A percentile compares a stretch with the other conserved stretches of the same genome.
Evolutionary conservation across 2,797 vertebrate species (phyloP).

Genomic region (Sciaenops ocellatus): DNA sequence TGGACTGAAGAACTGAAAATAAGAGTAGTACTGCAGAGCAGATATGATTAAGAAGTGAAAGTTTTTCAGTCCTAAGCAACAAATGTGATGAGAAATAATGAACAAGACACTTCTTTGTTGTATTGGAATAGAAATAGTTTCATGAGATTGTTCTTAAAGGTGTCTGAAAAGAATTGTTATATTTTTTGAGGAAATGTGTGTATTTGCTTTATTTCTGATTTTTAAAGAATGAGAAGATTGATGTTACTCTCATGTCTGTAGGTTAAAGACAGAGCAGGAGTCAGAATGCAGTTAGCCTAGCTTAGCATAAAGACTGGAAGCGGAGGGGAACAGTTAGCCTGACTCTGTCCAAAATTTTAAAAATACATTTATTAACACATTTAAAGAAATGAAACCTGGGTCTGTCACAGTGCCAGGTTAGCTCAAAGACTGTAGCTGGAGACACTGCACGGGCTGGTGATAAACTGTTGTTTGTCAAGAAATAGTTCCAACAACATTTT

Average conservation of each 20-base stretch:
- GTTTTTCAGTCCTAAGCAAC: neutral
- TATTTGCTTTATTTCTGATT: neutral
- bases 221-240: too few relatives aligned
- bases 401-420: neutral
- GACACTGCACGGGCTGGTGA: neutral
- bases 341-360: too few relatives aligned
- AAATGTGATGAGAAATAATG: neutral
- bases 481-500: neutral
- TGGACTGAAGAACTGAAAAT: neutral
- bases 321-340: too few relatives aligned
- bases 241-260: too few relatives aligned
- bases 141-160: neutral
- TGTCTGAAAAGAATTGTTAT: neutral
- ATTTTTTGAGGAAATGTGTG: too few relatives aligned
- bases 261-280: too few relatives aligned
- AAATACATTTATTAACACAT: too few relatives aligned
- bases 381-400: too few relatives aligned
- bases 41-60: neutral
- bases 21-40: neutral
- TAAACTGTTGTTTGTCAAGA: neutral
- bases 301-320: neutral
- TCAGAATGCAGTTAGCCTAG: neutral
- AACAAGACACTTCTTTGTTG: neutral
- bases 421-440: neutral
- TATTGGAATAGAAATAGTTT: neutral